phyloP scores from a whole-genome alignment of 2,888 invertebrate species.

The Spialia ferax region DNA sequence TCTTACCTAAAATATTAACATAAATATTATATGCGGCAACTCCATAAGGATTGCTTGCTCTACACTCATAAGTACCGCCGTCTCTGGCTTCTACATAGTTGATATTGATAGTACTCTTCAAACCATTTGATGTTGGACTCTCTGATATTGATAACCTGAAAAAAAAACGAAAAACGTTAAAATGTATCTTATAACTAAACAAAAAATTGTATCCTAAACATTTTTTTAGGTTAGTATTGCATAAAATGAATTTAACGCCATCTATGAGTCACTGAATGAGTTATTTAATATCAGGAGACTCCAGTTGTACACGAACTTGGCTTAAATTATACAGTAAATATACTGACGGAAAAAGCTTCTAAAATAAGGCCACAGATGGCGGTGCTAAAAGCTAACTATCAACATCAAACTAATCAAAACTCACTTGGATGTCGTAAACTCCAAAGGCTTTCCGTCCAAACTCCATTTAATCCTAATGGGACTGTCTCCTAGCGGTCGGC shows the following conservation, averaged over 20 bases:
- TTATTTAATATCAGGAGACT: not conserved
- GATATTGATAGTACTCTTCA: conserved; percentile 70
- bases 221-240: not conserved
- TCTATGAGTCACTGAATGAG: not conserved
- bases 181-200: no score
- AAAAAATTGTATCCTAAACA: no score
- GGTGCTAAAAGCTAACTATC: no score
- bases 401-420: not conserved
- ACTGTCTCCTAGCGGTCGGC: conserved; percentile 93
- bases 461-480: conserved; percentile 94
- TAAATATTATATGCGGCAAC: conserved; percentile 68
- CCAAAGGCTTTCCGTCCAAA: conserved; percentile 89
- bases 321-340: no score
- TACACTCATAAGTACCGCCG: conserved; percentile 76
- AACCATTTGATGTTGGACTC: conserved; percentile 66
- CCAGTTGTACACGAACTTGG: not conserved
- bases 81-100: conserved; percentile 76
- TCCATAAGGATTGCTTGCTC: conserved; percentile 79
- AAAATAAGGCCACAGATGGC: not conserved
- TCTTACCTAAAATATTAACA: conserved; percentile 74
- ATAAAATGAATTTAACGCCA: not conserved
- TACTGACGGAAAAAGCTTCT: not conserved
- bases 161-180: no score
- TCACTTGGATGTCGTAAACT: conserved; percentile 81
- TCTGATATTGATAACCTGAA: conserved; percentile 77